Percentiles rank a stretch among this genome's conserved stretches.
phyloP scores from a whole-genome alignment of 2,888 invertebrate genomes.

The Nomada fabriciana region DNA sequence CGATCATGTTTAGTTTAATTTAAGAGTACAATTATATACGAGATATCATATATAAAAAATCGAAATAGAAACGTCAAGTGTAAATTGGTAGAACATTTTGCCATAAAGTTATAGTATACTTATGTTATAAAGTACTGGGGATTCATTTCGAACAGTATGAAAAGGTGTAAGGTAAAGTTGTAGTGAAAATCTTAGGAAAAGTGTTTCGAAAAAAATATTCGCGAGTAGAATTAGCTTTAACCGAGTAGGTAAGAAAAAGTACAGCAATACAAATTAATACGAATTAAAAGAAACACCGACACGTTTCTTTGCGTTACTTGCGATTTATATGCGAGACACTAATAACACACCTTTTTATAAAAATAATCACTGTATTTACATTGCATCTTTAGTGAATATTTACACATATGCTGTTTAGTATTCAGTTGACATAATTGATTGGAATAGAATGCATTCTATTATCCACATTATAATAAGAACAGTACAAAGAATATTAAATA shows the following conservation, averaged over 20 bases:
- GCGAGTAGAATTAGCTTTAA: constrained; percentile 42
- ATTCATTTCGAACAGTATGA: constrained; percentile 5
- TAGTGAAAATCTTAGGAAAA: constrained; percentile 20
- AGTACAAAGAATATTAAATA: constrained; percentile 56
- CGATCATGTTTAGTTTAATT: constrained; percentile 14
- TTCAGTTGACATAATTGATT: constrained; percentile 32
- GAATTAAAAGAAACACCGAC: constrained; percentile 13
- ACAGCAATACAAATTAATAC: background rate
- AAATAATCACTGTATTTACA: constrained; percentile 47
- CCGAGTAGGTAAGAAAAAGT: constrained; percentile 12
- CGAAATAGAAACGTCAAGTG: constrained; percentile 11
- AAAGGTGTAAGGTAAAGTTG: constrained; percentile 5
- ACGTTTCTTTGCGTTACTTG: constrained; percentile 20
- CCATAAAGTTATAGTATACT: constrained; percentile 6
- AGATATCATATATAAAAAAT: constrained; percentile 7
- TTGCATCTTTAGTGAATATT: constrained; percentile 38
- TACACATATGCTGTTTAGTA: constrained; percentile 35
- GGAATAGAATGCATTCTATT: constrained; percentile 30
- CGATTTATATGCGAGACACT: constrained; percentile 18
- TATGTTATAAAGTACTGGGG: constrained; percentile 17
- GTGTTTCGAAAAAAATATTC: constrained; percentile 7
- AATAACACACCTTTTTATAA: constrained; percentile 25
- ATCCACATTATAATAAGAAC: constrained; percentile 44
- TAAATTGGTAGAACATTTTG: constrained; percentile 20
- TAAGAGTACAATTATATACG: constrained; percentile 14